Base-by-base conservation (phyloP, 1,140 invertebrate genomes). In the Megalopta genalis region DNA sequence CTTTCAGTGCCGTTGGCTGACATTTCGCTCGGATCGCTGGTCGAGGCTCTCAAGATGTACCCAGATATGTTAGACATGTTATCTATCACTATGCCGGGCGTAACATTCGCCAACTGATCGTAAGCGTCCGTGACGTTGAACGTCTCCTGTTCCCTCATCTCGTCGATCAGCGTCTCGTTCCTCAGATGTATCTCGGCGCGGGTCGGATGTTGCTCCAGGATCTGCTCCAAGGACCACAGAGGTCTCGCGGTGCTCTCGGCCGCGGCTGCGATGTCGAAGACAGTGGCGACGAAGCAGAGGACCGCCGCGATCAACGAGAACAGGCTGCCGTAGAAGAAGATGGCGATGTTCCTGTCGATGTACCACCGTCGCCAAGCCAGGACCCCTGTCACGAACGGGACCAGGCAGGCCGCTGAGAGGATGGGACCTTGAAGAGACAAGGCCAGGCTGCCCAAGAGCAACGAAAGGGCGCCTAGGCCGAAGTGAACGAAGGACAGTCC, bases 321-420 rank as follows among this genome's bases (percentile, higher is more conserved):
- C 1, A 90, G 46, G 32, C 78, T 86, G 4, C 81, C 87, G 69
- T 94, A 88, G 77, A 95, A 95, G 81, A 95, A 93, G 90, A 94
- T 94, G 0, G 92, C 92, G 75, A 95, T 95, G 84, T 95, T 95
- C 46, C 93, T 91, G 82, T 95, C 95, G 42, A 95, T 93, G 89
- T 95, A 95, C 95, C 95, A 95, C 72, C 92, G 88, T 49, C 94
- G 93, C 83, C 95, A 95, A 9, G 95, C 95, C 54, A 95, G 86
- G 4, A 95, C 90, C 3, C 94, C 94, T 0, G 94, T 92, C 14
- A 94, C 80, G 7, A 94, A 94, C 1, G 94, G 93, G 0, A 93
- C 90, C 63, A 95, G 82, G 25, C 93, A 94, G 37, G 94, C 93
- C 14, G 93, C 72, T 1, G 93, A 93, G 18, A 95, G 83, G 23